Percentiles rank a stretch among this genome's conserved stretches.
phyloP scores from a whole-genome alignment of 2,888 invertebrate species.

The Ethmia dodecea region DNA sequence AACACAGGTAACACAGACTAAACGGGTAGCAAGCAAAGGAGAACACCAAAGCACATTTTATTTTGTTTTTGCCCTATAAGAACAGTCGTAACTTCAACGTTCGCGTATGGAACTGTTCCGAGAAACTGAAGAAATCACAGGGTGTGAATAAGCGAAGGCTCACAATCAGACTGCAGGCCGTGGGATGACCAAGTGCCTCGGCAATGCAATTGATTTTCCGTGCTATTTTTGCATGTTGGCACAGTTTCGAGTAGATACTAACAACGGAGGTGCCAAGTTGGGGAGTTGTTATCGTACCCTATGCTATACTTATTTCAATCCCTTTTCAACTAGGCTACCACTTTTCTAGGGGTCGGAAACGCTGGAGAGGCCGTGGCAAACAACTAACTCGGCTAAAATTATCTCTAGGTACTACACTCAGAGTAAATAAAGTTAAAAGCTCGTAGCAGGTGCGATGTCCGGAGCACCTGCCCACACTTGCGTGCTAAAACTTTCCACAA shows the following conservation, averaged over 20 bases:
- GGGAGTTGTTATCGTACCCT: not conserved
- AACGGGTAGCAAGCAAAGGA: not conserved
- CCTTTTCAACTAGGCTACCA: not conserved
- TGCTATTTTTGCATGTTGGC: conserved; percentile 66
- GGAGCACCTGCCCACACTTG: conserved; percentile 14
- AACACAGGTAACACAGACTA: too few species aligned
- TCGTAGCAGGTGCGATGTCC: conserved; percentile 5
- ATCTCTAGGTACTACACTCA: not conserved
- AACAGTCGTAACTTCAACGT: too few species aligned
- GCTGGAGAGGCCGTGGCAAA: not conserved
- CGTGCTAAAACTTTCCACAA: conserved; percentile 16
- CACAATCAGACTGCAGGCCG: conserved; percentile 51
- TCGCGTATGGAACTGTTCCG: too few species aligned
- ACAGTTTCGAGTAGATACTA: conserved; percentile 34
- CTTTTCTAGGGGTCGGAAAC: too few species aligned
- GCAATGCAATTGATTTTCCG: conserved; percentile 64
- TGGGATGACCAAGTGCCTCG: conserved; percentile 42
- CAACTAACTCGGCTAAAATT: not conserved
- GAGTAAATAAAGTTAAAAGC: conserved; percentile 13
- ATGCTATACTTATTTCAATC: not conserved
- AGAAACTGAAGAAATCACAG: conserved; percentile 9
- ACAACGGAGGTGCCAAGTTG: conserved; percentile 11
- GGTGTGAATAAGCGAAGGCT: conserved; percentile 47
- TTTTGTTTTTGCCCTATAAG: too few species aligned
- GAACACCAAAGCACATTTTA: too few species aligned